Base-by-base conservation (phyloP, 2,113 vertebrate species). In the Caloenas nicobarica region DNA sequence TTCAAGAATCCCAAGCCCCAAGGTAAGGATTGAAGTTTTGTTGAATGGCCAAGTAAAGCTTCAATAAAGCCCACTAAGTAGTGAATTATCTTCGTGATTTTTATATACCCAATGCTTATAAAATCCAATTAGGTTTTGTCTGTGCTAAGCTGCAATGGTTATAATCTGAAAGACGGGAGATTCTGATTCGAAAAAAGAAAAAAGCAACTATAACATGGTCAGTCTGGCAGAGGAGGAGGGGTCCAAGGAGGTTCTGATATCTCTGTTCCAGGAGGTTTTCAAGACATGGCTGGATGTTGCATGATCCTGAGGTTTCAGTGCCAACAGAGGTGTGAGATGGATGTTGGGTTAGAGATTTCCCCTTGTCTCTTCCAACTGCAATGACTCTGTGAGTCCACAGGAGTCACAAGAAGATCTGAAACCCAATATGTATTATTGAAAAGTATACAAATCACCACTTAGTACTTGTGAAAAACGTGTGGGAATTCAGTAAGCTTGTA, bases 201-300 rank as follows among this genome's bases (percentile, higher is more conserved):
- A 24, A 79, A 80, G 0, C 9, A 61, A 1, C 9, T 5, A 7
- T 13, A 61, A 2, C 5, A 16, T 6, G 8, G 9, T 17, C 15
- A 74, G 12, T 13, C 29, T 48, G 34, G 16, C 38, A 88, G 26
- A 57, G 7, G 6, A 83, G 7, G 17, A 42, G 40, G 8, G 14
- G 4, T 14, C 36, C 9, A 57, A 4, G 25, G 7, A 34, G 15
- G 13, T 11, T 62, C 13, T 51, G 25, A 85, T 28, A 24, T 23
- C 25, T 56, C 34, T 53, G 5, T 36, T 24, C 38, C 9, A 2
- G 24, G 18, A 54, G 24, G 8, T 68, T 64, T 93, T 40, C 48
- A 87, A 40, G 72, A 19, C 18, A 5, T 13, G 11, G 16, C 24
- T 44, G 48, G 60, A 28, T 58, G 8, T 31, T 66, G 11, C 23